Conservation (phyloP, 2,888 invertebrate species). For the Seira musarum region DNA sequence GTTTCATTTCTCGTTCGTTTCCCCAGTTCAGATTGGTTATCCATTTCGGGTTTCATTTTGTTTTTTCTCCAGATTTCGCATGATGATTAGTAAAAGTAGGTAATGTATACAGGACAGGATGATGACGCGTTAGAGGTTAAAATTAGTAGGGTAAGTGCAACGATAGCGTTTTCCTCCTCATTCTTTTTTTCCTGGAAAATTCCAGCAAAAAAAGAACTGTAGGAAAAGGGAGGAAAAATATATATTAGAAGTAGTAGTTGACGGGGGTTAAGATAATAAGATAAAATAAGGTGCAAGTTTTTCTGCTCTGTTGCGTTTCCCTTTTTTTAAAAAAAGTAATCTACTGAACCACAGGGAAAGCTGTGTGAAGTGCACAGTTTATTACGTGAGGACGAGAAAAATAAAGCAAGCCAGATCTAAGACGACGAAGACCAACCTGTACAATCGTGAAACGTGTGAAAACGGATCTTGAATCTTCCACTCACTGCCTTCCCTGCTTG, state of each 20-base stretch:
- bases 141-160: not conserved
- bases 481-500: slow-evolving; percentile 20
- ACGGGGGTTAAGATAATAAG: slow-evolving; percentile 4
- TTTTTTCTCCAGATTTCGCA: too few species aligned
- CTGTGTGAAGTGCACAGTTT: slow-evolving; percentile 8
- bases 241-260: not conserved
- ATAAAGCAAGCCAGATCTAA: slow-evolving; percentile 6
- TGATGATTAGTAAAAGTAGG: too few species aligned
- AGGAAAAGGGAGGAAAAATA: slow-evolving; percentile 1
- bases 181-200: not conserved
- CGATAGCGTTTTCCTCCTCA: not conserved
- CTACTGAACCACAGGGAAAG: slow-evolving; percentile 4
- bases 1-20: too few species aligned
- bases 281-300: slow-evolving; percentile 21
- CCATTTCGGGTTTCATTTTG: too few species aligned
- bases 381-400: slow-evolving; percentile 15
- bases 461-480: slow-evolving; percentile 6
- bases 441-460: slow-evolving; percentile 19
- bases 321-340: not conserved
- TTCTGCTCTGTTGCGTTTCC: slow-evolving; percentile 1
- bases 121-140: too few species aligned
- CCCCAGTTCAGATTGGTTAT: too few species aligned
- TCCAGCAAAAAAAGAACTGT: slow-evolving; percentile 10
- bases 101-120: too few species aligned
- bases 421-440: too few species aligned